These are phyloP conservation scores for Drosophila tani DNA, from an alignment of 1,140 invertebrate genomes.

Conservation along the genomic window DNA sequence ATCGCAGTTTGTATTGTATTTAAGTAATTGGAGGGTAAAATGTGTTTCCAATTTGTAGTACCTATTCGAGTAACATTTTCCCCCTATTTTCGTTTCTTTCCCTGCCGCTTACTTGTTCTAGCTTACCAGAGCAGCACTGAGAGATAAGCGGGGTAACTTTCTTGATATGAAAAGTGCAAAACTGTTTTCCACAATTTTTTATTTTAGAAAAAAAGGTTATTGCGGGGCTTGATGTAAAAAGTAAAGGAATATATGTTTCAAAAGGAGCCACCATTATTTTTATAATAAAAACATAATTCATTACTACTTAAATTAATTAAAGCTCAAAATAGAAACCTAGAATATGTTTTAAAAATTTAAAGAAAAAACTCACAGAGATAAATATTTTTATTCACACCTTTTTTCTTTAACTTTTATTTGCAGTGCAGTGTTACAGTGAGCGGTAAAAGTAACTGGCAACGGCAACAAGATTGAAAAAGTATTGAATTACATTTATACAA, in stretches of 20 bases:
- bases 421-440: slow-evolving; percentile 27
- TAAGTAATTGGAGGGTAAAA: slow-evolving; percentile 83
- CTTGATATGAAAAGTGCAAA: too few species aligned
- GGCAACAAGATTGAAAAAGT: slow-evolving; percentile 73
- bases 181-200: too few species aligned
- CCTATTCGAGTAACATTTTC: slow-evolving; percentile 53
- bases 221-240: too few species aligned
- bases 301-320: too few species aligned
- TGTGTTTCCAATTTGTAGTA: slow-evolving; percentile 80
- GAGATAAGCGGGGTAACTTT: background rate
- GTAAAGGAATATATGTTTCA: too few species aligned
- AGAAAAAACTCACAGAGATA: background rate
- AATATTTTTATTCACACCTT: background rate
- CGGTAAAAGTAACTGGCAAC: slow-evolving; percentile 47
- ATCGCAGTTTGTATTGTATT: slow-evolving; percentile 67
- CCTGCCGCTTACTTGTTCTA: background rate
- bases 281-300: too few species aligned
- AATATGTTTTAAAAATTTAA: too few species aligned
- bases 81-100: slow-evolving; percentile 16
- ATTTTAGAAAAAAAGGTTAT: too few species aligned
- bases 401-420: background rate
- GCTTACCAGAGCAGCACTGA: background rate
- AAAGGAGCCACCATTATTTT: too few species aligned
- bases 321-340: too few species aligned
- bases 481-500: slow-evolving; percentile 83